Conservation (phyloP, 2,797 vertebrate genomes). For the Apodemus agrarius region DNA sequence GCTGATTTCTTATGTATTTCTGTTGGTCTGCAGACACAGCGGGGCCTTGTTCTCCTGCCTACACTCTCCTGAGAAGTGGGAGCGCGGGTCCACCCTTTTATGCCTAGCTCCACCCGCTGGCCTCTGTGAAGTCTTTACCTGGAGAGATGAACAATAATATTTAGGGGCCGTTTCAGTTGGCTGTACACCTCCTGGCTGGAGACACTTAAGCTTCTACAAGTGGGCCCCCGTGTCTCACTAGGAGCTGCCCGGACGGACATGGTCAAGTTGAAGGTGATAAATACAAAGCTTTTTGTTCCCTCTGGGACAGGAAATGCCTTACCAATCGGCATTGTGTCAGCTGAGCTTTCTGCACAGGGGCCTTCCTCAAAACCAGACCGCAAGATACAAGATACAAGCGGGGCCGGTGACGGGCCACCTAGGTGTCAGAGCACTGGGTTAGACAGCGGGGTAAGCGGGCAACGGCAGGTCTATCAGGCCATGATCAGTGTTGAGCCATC, state of each 20-base stretch:
- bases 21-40: background rate
- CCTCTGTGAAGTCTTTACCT: background rate
- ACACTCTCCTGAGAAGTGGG: background rate
- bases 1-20: background rate
- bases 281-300: background rate
- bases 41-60: background rate
- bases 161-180: background rate
- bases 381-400: background rate
- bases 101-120: background rate
- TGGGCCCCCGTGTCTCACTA: background rate
- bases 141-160: background rate
- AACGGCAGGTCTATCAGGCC: background rate
- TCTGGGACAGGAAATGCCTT: background rate
- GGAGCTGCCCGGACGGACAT: background rate
- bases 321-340: background rate
- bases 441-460: background rate
- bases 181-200: too few relatives aligned
- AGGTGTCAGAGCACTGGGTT: background rate
- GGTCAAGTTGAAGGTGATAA: background rate
- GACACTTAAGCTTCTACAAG: background rate
- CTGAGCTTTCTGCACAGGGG: background rate
- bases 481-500: too few relatives aligned
- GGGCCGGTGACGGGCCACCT: background rate
- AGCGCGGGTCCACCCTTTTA: background rate
- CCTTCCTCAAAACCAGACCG: background rate